phyloP scores from a whole-genome alignment of 2,113 vertebrate species.

The Bubalus kerabau region DNA sequence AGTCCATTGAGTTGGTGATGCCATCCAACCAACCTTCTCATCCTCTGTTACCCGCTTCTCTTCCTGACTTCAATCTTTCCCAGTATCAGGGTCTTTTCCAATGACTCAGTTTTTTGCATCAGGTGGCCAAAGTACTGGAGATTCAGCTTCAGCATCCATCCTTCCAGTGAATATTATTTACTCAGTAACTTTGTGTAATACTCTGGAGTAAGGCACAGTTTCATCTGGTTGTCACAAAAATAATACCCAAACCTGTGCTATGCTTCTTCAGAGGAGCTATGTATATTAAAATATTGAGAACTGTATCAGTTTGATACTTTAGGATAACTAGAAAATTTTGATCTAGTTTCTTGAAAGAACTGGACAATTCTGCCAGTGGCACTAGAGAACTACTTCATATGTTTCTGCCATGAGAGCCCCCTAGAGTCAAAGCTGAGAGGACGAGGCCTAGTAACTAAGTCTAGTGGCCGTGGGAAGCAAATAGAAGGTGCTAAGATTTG shows the following conservation, averaged over 20 bases:
- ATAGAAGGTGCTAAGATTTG: not conserved
- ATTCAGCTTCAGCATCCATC: not conserved
- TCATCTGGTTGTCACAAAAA: not conserved
- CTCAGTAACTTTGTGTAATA: not conserved
- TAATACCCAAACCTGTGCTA: not conserved
- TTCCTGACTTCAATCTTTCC: not conserved
- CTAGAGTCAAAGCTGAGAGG: not conserved
- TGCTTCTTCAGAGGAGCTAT: not conserved
- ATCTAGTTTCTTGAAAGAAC: not conserved
- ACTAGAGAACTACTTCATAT: not conserved
- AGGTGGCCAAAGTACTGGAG: not conserved
- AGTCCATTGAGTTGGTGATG: not conserved
- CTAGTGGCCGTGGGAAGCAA: not conserved
- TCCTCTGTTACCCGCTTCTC: not conserved
- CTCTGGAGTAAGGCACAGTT: not conserved
- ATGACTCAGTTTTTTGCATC: not conserved
- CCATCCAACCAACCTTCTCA: not conserved
- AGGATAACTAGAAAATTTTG: not conserved
- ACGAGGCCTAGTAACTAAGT: not conserved
- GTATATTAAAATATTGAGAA: slow-evolving; percentile 7
- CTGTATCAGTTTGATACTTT: not conserved
- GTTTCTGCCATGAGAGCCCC: not conserved
- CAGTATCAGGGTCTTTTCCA: not conserved
- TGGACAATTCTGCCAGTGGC: not conserved
- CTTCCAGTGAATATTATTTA: not conserved